Percentiles rank a stretch among this genome's conserved stretches.
Evolutionary conservation across 2,113 vertebrate genomes (phyloP).

Genomic region (Lepus americanus): DNA sequence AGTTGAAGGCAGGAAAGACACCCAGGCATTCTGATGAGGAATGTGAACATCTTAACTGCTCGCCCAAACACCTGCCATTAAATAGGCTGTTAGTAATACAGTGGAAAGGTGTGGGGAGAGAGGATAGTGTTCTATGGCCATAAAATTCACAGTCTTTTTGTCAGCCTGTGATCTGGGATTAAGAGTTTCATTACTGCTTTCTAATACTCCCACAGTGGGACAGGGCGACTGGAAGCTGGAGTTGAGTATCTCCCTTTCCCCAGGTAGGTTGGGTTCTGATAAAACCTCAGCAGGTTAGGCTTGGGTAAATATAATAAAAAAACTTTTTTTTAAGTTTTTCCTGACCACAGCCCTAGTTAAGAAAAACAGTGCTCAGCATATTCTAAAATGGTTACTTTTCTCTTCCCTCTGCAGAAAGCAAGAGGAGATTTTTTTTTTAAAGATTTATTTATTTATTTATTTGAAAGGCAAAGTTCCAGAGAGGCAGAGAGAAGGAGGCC

Average conservation of each 20-base stretch:
- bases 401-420: background rate
- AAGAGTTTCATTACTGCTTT: background rate
- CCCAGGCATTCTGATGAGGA: no score
- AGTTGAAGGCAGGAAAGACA: no score
- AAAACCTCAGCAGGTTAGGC: background rate
- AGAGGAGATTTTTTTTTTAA: no score
- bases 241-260: background rate
- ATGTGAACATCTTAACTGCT: no score
- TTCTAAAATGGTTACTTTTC: background rate
- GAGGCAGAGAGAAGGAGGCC: no score
- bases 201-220: background rate
- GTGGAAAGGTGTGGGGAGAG: background rate
- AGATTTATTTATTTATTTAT: no score
- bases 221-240: background rate
- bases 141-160: background rate
- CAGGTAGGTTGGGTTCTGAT: background rate
- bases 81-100: background rate
- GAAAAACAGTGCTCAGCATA: background rate
- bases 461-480: no score
- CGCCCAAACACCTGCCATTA: no score
- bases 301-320: background rate
- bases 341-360: background rate
- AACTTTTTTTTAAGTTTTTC: background rate
- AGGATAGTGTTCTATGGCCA: background rate
- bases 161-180: no score